Evolutionary conservation across 2,797 vertebrate species (phyloP), one percentile per base, ranked within the genome.

Genomic region (Acanthurus tractus): DNA sequence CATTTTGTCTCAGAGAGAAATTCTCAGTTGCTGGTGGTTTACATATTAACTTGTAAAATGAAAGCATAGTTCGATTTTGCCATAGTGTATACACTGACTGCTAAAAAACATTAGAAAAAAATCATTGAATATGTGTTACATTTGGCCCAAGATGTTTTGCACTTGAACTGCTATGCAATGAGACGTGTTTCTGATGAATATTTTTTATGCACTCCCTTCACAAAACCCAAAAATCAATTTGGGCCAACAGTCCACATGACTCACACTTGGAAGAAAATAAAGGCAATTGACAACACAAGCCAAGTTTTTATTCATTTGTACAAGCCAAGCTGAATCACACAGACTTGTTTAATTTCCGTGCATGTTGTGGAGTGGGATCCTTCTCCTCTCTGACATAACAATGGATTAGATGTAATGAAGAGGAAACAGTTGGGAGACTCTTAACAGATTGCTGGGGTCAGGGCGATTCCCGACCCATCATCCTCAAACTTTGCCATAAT

Each of bases 331-430:
- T 54, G 40, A 13, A 66, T 58, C 25, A 55, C 49, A 36, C 8
- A 65, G 44, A 49, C 63, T 40, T 52, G 54, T 82, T 87, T 81
- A 23, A 82, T 80, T 78, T 63, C 42, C 36, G 74, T n/a, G 62
- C 36, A 54, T 49, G 71, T 17, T 64, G 48, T 70, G 56, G 67
- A 2, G 6, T 56, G 70, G 63, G 36, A 79, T 75, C 29, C 78
- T 54, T 63, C 53, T 63, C 64, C 56, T 38, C 72, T 74, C 63
- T 85, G 87, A 92, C 77, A 85, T 82, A 86, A 89, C 81, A 78
- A 58, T 67, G 74, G 86, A 92, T 91, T 88, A 89, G 61, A 79
- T 59, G 18, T 70, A 83, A 82, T 82, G 54, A 87, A 73, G 63
- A 78, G 75, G 82, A 88, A 89, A 70, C 79, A 64, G 76, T 72